Percentiles rank a stretch among this genome's conserved stretches.
These are phyloP conservation scores for Salarias fasciatus DNA, from an alignment of 2,797 vertebrate species.

Conservation along the genomic window DNA sequence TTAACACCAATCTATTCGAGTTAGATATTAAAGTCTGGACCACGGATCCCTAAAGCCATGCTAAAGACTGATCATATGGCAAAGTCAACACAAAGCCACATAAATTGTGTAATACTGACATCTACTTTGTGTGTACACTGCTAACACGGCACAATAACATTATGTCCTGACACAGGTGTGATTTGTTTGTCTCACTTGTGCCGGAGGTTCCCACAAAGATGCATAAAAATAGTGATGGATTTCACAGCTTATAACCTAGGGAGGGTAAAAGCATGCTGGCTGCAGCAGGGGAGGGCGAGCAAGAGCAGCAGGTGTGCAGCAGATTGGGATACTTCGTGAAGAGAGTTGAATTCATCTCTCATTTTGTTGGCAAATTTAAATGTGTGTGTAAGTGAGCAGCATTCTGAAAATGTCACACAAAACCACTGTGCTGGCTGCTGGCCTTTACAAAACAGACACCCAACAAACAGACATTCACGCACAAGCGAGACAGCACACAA, in stretches of 20 bases:
- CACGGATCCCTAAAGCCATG: background rate
- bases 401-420: background rate
- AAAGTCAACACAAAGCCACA: constrained; percentile 10
- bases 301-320: background rate
- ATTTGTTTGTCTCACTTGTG: constrained; percentile 36
- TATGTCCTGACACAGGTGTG: constrained; percentile 29
- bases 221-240: constrained; percentile 61
- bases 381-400: background rate
- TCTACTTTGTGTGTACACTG: background rate
- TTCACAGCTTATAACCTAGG: constrained; percentile 24
- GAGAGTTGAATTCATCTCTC: constrained; percentile 11
- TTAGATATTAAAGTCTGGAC: background rate
- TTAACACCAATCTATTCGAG: background rate
- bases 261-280: constrained; percentile 23
- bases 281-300: constrained; percentile 15
- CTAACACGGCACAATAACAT: constrained; percentile 6
- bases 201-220: constrained; percentile 43
- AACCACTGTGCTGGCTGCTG: constrained; percentile 26
- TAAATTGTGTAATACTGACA: background rate
- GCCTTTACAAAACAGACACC: constrained; percentile 20
- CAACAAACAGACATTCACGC: too few relatives aligned
- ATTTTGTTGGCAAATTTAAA: constrained; percentile 2
- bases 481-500: constrained; percentile 5
- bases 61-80: background rate
- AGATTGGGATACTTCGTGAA: background rate